phyloP scores from a whole-genome alignment of 2,888 invertebrate genomes.

The Andrena fulva region DNA sequence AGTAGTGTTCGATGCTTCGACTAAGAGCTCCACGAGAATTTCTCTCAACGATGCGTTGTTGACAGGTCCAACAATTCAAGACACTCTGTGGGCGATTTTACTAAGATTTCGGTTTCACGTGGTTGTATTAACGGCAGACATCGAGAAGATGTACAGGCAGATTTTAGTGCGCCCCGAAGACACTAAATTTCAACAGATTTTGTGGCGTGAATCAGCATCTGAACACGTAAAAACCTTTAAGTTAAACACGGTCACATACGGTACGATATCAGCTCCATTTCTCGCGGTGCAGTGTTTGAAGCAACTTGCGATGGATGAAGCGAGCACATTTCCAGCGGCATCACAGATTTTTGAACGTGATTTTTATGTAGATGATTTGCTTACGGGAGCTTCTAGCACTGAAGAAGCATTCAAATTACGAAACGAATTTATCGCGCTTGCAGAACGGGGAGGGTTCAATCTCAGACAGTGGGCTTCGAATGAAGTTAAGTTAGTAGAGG shows the following conservation, averaged over 20 bases:
- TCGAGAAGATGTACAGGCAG: neutral
- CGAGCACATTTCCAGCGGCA: neutral
- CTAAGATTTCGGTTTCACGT: neutral
- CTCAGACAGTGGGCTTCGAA: slow-evolving; percentile 8
- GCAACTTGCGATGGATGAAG: neutral
- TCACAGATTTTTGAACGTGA: neutral
- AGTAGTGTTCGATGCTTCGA: neutral
- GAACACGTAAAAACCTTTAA: neutral
- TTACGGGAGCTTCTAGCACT: neutral
- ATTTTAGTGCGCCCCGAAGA: neutral
- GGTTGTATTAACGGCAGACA: neutral
- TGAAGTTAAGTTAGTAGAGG: neutral
- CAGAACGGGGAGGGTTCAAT: neutral
- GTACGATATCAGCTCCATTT: neutral
- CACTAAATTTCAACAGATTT: neutral
- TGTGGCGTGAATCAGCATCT: neutral
- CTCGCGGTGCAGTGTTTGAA: neutral
- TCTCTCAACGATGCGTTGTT: neutral
- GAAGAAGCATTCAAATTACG: neutral
- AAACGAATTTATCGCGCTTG: neutral
- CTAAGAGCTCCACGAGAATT: neutral
- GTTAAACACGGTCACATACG: neutral
- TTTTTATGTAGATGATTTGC: slow-evolving; percentile 14
- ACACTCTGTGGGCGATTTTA: neutral
- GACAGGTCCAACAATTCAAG: neutral